Conservation (phyloP, 2,888 invertebrate species). For the Macropis europaea region DNA sequence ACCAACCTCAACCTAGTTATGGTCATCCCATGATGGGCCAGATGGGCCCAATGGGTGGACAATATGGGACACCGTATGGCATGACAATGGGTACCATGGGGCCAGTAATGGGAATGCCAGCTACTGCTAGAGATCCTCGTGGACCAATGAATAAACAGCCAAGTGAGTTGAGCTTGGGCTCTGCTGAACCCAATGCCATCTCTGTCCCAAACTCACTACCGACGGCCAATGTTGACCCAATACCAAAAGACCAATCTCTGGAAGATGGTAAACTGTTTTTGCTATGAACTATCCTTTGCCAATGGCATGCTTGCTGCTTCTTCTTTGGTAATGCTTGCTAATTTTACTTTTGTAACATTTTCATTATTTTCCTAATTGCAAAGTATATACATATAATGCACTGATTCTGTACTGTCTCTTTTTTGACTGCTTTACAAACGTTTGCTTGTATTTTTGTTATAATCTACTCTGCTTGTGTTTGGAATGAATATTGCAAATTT, state of each 20-base stretch:
- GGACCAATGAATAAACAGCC: conserved; percentile 81
- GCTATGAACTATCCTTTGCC: conserved; percentile 81
- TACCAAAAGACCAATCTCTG: conserved; percentile 79
- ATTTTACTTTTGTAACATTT: conserved; percentile 10
- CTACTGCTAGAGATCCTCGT: conserved; percentile 76
- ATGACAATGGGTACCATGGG: conserved; percentile 81
- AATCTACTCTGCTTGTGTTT: background rate
- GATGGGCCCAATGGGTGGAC: conserved; percentile 81
- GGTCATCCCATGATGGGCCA: conserved; percentile 87
- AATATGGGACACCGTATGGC: conserved; percentile 81
- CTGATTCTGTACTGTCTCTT: background rate
- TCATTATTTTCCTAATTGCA: conserved; percentile 1
- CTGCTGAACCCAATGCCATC: conserved; percentile 79
- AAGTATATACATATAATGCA: background rate
- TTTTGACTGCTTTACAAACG: background rate
- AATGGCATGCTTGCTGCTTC: conserved; percentile 70
- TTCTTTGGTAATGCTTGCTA: conserved; percentile 63
- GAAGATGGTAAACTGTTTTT: conserved; percentile 79
- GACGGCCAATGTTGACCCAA: conserved; percentile 75
- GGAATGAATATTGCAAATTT: background rate
- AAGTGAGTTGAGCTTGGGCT: conserved; percentile 85
- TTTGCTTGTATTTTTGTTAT: background rate
- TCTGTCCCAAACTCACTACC: conserved; percentile 76
- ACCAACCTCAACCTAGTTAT: conserved; percentile 85
- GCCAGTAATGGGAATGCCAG: conserved; percentile 81